phyloP scores from a whole-genome alignment of 2,113 vertebrate species.

The Emydocephalus ijimae region DNA sequence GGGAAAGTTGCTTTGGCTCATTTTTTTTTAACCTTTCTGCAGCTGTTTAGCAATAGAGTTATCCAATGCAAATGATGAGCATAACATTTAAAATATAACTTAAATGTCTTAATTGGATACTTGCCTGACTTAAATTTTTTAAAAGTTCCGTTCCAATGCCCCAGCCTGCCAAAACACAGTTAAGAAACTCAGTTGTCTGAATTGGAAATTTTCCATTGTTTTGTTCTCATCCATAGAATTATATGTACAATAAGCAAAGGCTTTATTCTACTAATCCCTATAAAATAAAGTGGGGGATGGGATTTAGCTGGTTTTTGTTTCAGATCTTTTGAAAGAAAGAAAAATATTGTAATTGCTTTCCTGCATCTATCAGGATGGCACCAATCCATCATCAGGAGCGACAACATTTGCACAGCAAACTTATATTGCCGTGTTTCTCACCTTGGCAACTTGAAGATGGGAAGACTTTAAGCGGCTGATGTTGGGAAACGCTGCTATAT shows the following conservation, averaged over 20 bases:
- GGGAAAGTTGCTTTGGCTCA: neutral
- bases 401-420: neutral
- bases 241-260: neutral
- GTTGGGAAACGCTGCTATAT: neutral
- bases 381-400: neutral
- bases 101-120: constrained; percentile 8
- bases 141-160: constrained; percentile 73
- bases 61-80: constrained; percentile 3
- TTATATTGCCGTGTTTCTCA: neutral
- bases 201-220: neutral
- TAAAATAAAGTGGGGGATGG: rapidly evolving
- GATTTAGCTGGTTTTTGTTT: neutral
- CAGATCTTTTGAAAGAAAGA: neutral
- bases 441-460: neutral
- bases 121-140: constrained; percentile 75
- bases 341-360: neutral
- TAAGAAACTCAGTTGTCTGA: neutral
- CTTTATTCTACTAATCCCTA: neutral
- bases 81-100: neutral
- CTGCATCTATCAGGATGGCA: neutral
- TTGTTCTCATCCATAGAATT: neutral
- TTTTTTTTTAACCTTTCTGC: neutral
- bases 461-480: neutral
- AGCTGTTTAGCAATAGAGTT: constrained; percentile 27
- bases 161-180: constrained; percentile 64